Conservation (phyloP, 2,888 invertebrate genomes). For the Chrysolina oricalcia region DNA sequence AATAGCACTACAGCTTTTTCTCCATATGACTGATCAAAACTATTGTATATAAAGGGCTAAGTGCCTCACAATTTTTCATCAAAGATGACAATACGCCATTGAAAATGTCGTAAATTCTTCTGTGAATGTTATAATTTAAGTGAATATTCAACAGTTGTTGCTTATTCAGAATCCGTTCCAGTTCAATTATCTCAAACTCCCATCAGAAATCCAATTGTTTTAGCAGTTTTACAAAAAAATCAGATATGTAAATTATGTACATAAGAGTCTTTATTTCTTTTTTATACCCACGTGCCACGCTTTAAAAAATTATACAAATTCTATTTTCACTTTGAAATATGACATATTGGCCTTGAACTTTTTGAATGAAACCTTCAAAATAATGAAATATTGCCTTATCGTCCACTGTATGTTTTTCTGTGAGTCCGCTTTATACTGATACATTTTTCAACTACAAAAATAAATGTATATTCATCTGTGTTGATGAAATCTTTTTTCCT, state of each 20-base stretch:
- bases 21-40: conserved; percentile 15
- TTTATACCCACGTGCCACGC: conserved; percentile 14
- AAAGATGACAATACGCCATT: conserved; percentile 12
- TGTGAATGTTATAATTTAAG: background rate
- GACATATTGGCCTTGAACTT: conserved; percentile 25
- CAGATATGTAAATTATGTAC: conserved; percentile 31
- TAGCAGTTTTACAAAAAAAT: background rate
- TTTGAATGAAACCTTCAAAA: conserved; percentile 20
- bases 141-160: background rate
- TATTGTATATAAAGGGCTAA: background rate
- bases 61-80: background rate
- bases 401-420: background rate
- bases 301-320: conserved; percentile 17
- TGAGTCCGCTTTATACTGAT: background rate
- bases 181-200: background rate
- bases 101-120: background rate
- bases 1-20: conserved; percentile 9
- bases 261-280: conserved; percentile 31
- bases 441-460: background rate
- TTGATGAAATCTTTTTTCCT: background rate
- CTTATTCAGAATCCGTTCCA: background rate
- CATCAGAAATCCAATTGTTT: background rate
- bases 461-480: background rate
- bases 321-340: background rate
- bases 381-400: conserved; percentile 16